Percentiles rank a stretch among this genome's conserved stretches.
These are phyloP conservation scores for Pangasius macronema DNA, from an alignment of 2,797 vertebrate genomes.

Conservation along the genomic window DNA sequence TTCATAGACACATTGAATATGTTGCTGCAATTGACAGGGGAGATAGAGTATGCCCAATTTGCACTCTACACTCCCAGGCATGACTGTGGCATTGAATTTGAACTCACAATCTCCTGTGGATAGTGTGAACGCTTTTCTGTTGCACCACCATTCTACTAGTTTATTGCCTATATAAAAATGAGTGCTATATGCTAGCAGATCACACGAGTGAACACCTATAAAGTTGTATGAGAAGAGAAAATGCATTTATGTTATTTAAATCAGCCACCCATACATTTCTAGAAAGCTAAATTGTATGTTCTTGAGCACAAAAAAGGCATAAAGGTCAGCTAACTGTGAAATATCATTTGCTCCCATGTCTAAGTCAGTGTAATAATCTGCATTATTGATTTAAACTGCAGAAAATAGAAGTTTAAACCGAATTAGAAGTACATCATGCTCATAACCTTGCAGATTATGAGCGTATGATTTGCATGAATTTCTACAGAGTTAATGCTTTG, in stretches of 20 bases:
- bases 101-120: neutral
- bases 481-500: neutral
- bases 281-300: neutral
- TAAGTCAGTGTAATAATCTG: neutral
- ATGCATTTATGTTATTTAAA: neutral
- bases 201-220: neutral
- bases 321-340: neutral
- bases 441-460: neutral
- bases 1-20: neutral
- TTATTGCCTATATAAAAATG: neutral
- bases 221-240: neutral
- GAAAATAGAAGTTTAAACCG: no score
- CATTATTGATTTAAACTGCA: neutral
- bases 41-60: neutral
- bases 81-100: neutral
- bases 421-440: neutral
- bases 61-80: neutral
- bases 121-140: neutral
- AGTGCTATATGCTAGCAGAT: neutral
- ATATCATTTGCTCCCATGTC: neutral
- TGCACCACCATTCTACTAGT: neutral
- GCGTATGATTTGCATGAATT: neutral
- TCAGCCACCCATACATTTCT: neutral
- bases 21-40: neutral
- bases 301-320: neutral